phyloP scores from a whole-genome alignment of 2,888 invertebrate genomes.

The Scaptomyza parva region DNA sequence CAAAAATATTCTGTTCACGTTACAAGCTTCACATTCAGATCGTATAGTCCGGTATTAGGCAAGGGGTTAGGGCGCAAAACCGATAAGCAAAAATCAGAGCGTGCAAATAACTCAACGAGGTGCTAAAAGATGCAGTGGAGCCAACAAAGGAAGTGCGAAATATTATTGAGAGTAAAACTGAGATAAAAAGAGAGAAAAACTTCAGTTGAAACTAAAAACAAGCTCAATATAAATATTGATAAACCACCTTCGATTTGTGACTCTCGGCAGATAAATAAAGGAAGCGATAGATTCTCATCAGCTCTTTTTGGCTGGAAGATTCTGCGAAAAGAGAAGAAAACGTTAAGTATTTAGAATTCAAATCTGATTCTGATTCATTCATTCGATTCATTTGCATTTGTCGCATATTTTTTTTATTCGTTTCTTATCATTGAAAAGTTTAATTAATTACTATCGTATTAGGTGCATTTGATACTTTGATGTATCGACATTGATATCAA shows the following conservation, averaged over 20 bases:
- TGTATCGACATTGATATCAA: constrained; percentile 58
- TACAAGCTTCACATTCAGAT: constrained; percentile 1
- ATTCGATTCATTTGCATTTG: constrained; percentile 70
- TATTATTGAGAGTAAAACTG: constrained; percentile 27
- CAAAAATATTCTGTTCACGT: constrained; percentile 1
- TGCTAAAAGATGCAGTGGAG: constrained; percentile 66
- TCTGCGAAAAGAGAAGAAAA: not conserved
- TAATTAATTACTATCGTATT: constrained; percentile 70
- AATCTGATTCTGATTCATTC: constrained; percentile 48
- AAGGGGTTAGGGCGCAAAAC: constrained; percentile 28
- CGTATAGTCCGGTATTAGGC: constrained; percentile 23
- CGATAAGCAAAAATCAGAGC: constrained; percentile 66
- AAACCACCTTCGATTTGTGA: constrained; percentile 12
- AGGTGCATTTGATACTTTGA: constrained; percentile 62
- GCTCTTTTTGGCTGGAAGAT: not conserved
- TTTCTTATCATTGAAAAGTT: constrained; percentile 61
- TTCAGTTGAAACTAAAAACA: not conserved
- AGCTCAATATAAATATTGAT: constrained; percentile 5
- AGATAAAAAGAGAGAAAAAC: constrained; percentile 3
- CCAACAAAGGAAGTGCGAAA: constrained; percentile 64
- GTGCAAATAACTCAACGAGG: constrained; percentile 65
- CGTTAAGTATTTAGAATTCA: constrained; percentile 18
- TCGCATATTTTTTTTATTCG: constrained; percentile 33
- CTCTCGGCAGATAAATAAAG: constrained; percentile 24
- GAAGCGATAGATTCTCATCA: not conserved